Evolutionary conservation across 2,113 vertebrate species (phyloP), one percentile per base, ranked within the genome.

Genomic region (Prionailurus viverrinus): DNA sequence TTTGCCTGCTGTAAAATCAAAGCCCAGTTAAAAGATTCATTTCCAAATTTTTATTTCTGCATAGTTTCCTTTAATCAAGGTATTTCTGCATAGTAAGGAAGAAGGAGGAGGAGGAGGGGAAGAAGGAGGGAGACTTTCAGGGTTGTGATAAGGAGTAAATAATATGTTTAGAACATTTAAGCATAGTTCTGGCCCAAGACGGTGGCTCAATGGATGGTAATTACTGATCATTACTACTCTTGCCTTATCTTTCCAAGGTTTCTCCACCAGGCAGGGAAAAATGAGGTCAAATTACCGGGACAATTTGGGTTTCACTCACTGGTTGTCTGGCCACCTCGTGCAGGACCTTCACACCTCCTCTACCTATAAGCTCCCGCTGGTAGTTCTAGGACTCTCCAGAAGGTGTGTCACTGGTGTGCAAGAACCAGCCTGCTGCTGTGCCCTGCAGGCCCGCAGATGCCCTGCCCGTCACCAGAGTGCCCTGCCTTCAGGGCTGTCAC

Each of bases 31-130:
- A 58, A 85, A 97, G 61, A 53, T 63, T 79, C 19, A 61, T 41
- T 79, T 8, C 16, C 48, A 74, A 53, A 31, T 82, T 41, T 61
- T 16, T 89, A 41, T 53, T 69, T 69, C 16, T 71, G 27, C 36
- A 85, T 58, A 65, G 39, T 55, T 74, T 92, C 39, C 74, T 95
- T 96, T 92, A 84, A 58, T 90, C 68, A 51, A 83, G 39, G 33
- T 13, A 69, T 58, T 45, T 27, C 27, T 86, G 13, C 51, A 39
- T 29, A 53, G 7, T 53, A 29, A 51, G 84, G 55, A 18, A 36
- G 31, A 11, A 63, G 6, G 31, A 76, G 5, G 4, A 29, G 10
- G 21, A 51, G 18, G 31, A 68, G 1, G n/a, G 18, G 7, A 16
- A 63, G 55, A 15, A n/a, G 16, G 36, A 71, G 8, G 13, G 27